Percentiles rank a stretch among this genome's conserved stretches.
These are phyloP conservation scores for Amblyjoppa proteus DNA, from an alignment of 2,888 invertebrate species.

Conservation along the genomic window DNA sequence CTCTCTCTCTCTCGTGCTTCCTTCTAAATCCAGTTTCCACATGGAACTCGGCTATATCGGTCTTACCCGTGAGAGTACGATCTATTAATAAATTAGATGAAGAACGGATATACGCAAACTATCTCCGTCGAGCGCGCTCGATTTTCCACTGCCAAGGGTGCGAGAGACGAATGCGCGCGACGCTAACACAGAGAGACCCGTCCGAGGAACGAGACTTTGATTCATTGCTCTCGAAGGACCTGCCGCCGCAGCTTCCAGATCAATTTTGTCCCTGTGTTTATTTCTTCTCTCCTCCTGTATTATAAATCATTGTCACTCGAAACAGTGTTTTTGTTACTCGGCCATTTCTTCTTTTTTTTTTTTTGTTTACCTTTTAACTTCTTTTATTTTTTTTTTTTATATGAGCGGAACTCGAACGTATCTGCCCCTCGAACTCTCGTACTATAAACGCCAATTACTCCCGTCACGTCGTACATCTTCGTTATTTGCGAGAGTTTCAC, in stretches of 20 bases:
- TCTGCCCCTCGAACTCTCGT: slow-evolving; percentile 15
- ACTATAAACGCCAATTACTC: slow-evolving; percentile 57
- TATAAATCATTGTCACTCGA: slow-evolving; percentile 18
- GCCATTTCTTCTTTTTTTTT: not conserved
- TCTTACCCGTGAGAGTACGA: slow-evolving; percentile 57
- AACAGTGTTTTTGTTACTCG: slow-evolving; percentile 3
- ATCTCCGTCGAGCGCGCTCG: slow-evolving; percentile 27
- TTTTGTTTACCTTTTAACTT: not conserved
- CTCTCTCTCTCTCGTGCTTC: slow-evolving; percentile 22
- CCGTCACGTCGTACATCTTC: slow-evolving; percentile 59
- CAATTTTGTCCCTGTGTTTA: not conserved
- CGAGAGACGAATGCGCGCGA: slow-evolving; percentile 46
- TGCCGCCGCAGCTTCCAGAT: not conserved
- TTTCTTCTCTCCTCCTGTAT: not conserved
- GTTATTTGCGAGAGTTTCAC: slow-evolving; percentile 35
- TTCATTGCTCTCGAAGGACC: slow-evolving; percentile 28
- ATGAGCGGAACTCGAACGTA: not conserved
- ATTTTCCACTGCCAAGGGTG: slow-evolving; percentile 62
- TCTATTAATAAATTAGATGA: slow-evolving; percentile 60
- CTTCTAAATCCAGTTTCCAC: slow-evolving; percentile 48
- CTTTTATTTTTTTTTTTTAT: not conserved
- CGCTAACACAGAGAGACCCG: slow-evolving; percentile 10
- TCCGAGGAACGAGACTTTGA: slow-evolving; percentile 48
- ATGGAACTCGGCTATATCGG: slow-evolving; percentile 57
- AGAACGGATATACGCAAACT: slow-evolving; percentile 42